Evolutionary conservation across 2,888 invertebrate species (phyloP), one percentile per base, ranked within the genome.

Genomic region (Aethes cnicana): DNA sequence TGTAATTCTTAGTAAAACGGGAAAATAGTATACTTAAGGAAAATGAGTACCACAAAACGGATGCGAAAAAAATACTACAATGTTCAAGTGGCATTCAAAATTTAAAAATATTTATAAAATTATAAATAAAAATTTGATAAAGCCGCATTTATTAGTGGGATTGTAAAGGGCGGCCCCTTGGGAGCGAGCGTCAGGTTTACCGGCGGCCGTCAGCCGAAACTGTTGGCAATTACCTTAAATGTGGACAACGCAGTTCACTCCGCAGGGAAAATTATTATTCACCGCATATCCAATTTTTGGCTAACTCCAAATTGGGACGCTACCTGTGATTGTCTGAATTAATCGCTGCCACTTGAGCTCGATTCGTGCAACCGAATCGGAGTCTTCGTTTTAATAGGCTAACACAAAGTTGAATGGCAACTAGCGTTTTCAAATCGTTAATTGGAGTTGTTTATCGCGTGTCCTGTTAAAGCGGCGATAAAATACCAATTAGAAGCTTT

Each of bases 181-280:
- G 81, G 87, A 78, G 67, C 66, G 74, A 79, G 75, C 81, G 88
- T 85, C 87, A 85, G 84, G 77, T 80, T 77, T 76, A 69, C 79
- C 74, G 75, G 70, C 75, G 74, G 81, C 81, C 74, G 87, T 85
- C 87, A 86, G 84, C 84, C 69, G 77, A 79, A 87, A 88, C 84
- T 81, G 84, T 74, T 81, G 74, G 81, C 84, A 88, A 89, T 89
- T 88, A 89, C 83, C 85, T 85, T 86, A 84, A 89, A 89, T 84
- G 84, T 88, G 85, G 86, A 85, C 87, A 88, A 84, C 84, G 77
- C 81, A 80, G 76, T 78, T 70, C 72, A 75, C 62, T 83, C 86
- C 82, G 63, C 64, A 58, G 85, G 87, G 89, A 84, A 78, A 81
- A 84, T 84, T 82, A 85, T 83, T 84, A 88, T 88, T 87, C 81